Conservation (phyloP, 2,888 invertebrate species). For the Eugnorisma glareosa region DNA sequence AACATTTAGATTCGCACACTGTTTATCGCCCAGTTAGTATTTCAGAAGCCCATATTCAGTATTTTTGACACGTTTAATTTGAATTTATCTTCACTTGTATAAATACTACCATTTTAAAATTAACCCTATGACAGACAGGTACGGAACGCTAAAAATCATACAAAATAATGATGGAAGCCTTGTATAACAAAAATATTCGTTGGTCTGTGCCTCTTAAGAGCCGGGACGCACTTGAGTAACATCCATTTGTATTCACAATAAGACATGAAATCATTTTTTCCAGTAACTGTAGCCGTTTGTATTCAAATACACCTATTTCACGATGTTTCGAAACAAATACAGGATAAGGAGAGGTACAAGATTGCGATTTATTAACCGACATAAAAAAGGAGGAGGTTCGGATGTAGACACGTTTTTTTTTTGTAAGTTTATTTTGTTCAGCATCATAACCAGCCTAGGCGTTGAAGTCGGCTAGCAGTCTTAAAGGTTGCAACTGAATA, state of each 20-base stretch:
- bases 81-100: no score
- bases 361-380: conserved; percentile 17
- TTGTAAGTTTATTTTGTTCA: no score
- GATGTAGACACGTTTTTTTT: not conserved
- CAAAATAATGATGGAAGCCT: conserved; percentile 55
- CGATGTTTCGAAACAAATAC: conserved; percentile 48
- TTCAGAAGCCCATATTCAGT: no score
- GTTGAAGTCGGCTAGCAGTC: not conserved
- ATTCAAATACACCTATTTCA: conserved; percentile 62
- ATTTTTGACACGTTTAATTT: no score
- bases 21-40: no score
- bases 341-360: not conserved
- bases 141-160: conserved; percentile 36
- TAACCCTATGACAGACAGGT: not conserved
- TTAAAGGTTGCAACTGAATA: not conserved
- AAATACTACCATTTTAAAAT: no score
- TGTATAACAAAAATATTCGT: conserved; percentile 38
- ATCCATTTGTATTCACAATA: conserved; percentile 62
- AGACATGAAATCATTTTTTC: conserved; percentile 65
- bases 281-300: conserved; percentile 46
- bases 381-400: not conserved
- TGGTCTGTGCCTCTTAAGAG: conserved; percentile 36
- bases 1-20: no score
- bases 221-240: conserved; percentile 43
- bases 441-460: not conserved